These are phyloP conservation scores for Mustela nigripes DNA, from an alignment of 2,113 vertebrate species.

Conservation along the genomic window DNA sequence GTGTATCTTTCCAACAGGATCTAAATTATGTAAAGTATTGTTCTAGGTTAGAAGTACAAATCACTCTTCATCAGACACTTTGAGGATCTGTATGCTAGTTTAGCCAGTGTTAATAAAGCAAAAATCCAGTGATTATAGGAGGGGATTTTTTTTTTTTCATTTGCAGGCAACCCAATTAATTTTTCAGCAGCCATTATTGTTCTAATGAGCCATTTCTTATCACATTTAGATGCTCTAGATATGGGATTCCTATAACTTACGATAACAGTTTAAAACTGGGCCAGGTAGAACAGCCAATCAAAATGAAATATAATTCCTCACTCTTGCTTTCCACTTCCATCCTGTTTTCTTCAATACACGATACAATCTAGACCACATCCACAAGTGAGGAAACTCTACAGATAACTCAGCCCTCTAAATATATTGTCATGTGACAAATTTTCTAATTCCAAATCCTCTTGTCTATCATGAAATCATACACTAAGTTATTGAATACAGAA, in stretches of 20 bases:
- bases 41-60: conserved; percentile 64
- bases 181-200: conserved; percentile 64
- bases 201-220: conserved; percentile 64
- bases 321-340: not conserved
- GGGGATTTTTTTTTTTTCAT: conserved; percentile 14
- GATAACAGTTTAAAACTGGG: not conserved
- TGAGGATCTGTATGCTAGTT: conserved; percentile 56
- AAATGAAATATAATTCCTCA: conserved; percentile 43
- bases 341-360: not conserved
- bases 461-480: not conserved
- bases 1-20: conserved; percentile 29
- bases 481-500: conserved; percentile 26
- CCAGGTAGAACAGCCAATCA: not conserved
- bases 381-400: not conserved
- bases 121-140: not conserved
- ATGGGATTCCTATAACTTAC: conserved; percentile 5
- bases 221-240: not conserved
- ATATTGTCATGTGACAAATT: not conserved
- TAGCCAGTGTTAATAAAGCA: conserved; percentile 67
- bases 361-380: not conserved
- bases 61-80: conserved; percentile 39
- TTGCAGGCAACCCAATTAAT: conserved; percentile 44
- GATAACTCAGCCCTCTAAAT: not conserved
- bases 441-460: not conserved
- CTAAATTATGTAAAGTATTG: conserved; percentile 64